Base-by-base conservation (phyloP, 2,888 invertebrate species). In the Iphiclides podalirius region DNA sequence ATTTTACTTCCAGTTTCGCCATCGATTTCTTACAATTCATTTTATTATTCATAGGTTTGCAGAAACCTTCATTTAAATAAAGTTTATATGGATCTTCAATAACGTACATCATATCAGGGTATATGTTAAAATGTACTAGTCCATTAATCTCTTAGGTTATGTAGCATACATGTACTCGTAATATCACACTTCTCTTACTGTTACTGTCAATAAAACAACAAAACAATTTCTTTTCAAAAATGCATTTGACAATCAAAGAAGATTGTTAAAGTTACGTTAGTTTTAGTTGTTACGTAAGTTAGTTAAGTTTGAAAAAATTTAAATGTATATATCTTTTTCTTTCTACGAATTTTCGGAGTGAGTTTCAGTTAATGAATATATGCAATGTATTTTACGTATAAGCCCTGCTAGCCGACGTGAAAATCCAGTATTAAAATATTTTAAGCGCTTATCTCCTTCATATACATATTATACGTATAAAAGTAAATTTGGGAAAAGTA, bases 11-110 rank as follows among this genome's bases (percentile, higher is more conserved):
- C 12, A 31, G 38, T 36, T 41, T 26, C 26, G 26, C 41, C 28
- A 41, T 48, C 47, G 41, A 42, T 48, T 41, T 17, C 41, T 48
- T 42, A 20, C 47, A 47, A 35, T 39, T 42, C 15, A 41, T 48
- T 48, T 42, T 48, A 48, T 48, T 48, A 48, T 48, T 48, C 47
- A 48, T 48, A 37, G 47, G 42, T 36, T 37, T 48, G 47, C 37
- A 42, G 40, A 23, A 40, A 15, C 26, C 15, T 16, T 15, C 38
- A 13, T 46, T 39, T 35, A 26, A 8, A 26, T 8, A 35, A 8
- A 13, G 26, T 40, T 41, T 47, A 41, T 40, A 34, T 41, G 47
- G 35, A 36, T 28, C 40, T 34, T 26, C 47, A 36, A 16, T 28
- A 36, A 39, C n/a, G n/a, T n/a, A n/a, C n/a, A n/a, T n/a, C n/a